These are phyloP conservation scores for Furcifer pardalis DNA, from an alignment of 2,797 vertebrate genomes.

Conservation along the genomic window DNA sequence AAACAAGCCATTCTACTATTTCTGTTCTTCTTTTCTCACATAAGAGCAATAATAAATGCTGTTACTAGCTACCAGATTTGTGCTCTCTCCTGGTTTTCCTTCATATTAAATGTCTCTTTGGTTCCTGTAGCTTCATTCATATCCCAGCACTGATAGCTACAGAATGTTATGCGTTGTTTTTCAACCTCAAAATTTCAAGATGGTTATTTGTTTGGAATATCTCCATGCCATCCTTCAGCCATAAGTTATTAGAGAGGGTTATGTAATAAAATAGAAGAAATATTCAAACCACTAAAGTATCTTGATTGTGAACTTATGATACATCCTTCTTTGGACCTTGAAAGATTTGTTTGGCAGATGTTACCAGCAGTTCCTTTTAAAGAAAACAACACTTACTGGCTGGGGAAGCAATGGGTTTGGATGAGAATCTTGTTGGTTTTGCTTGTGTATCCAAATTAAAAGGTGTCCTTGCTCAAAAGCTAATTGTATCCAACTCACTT, in stretches of 20 bases:
- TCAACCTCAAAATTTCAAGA: neutral
- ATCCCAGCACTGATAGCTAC: neutral
- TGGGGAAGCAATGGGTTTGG: too few species aligned
- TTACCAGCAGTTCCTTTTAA: neutral
- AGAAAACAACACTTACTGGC: too few species aligned
- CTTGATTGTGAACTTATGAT: too few species aligned
- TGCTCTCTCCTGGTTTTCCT: neutral
- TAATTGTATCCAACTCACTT: too few species aligned
- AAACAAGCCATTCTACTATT: neutral
- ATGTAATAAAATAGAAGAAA: too few species aligned
- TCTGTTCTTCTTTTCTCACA: constrained; percentile 2
- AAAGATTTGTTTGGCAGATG: neutral
- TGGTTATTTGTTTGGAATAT: neutral
- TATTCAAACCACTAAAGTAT: too few species aligned
- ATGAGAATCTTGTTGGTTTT: neutral
- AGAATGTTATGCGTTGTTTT: neutral
- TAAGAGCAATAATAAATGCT: constrained; percentile 2
- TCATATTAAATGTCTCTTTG: neutral
- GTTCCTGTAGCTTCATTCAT: neutral
- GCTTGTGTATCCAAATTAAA: neutral
- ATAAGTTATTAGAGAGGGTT: too few species aligned
- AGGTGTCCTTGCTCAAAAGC: too few species aligned
- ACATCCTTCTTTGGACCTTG: neutral
- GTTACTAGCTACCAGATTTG: neutral
- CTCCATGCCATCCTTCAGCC: neutral